Evolutionary conservation across 2,113 vertebrate genomes (phyloP).

Genomic region (Solea senegalensis): DNA sequence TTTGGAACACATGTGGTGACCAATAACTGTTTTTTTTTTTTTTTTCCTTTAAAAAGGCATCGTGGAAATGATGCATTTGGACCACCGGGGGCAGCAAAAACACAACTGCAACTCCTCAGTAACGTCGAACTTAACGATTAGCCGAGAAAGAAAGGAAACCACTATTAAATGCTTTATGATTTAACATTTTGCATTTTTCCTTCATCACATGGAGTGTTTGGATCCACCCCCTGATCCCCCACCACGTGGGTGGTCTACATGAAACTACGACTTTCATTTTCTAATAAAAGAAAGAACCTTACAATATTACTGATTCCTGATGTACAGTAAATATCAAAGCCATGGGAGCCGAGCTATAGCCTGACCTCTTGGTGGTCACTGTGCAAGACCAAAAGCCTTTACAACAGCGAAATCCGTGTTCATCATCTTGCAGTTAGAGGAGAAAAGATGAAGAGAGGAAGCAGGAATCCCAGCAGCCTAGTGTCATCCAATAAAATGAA

Average conservation of each 20-base stretch:
- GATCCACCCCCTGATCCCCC: neutral
- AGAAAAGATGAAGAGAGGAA: constrained; percentile 68
- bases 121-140: no score
- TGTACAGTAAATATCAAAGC: neutral
- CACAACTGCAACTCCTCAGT: no score
- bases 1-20: no score
- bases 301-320: neutral
- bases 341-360: neutral
- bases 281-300: neutral
- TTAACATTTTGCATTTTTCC: no score
- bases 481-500: constrained; percentile 87
- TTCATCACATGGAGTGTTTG: no score
- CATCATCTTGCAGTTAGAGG: neutral
- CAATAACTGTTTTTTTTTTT: no score
- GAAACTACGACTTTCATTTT: constrained; percentile 15
- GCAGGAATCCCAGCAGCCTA: constrained; percentile 84
- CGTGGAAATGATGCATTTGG: no score
- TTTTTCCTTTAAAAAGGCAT: no score
- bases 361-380: constrained; percentile 1
- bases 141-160: no score
- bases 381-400: neutral
- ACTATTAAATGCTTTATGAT: no score
- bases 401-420: neutral
- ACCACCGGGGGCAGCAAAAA: no score
- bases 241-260: constrained; percentile 39